Percentiles rank a stretch among this genome's conserved stretches.
Evolutionary conservation across 2,888 invertebrate genomes (phyloP).

Genomic region (Tyria jacobaeae): DNA sequence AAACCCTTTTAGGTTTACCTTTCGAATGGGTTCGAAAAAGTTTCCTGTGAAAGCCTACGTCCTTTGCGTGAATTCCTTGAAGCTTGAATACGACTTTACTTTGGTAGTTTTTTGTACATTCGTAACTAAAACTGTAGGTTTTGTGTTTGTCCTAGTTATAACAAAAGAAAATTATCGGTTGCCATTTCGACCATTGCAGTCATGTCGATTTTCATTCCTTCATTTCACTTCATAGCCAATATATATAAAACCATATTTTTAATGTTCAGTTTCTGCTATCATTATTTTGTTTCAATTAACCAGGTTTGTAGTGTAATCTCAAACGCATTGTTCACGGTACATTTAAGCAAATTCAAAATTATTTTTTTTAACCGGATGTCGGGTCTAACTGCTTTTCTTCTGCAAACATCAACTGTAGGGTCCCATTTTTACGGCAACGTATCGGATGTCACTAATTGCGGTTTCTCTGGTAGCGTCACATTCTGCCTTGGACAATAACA

Average conservation of each 20-base stretch:
- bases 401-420: neutral
- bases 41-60: slow-evolving; percentile 48
- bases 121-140: slow-evolving; percentile 18
- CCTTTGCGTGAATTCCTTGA: slow-evolving; percentile 57
- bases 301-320: too few species aligned
- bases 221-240: too few species aligned
- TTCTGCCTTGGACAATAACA: slow-evolving; percentile 14
- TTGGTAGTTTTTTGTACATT: slow-evolving; percentile 30
- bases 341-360: neutral
- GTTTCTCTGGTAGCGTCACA: slow-evolving; percentile 11
- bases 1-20: too few species aligned
- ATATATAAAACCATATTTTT: too few species aligned
- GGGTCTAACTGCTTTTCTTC: neutral
- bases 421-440: slow-evolving; percentile 8
- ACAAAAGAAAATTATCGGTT: neutral
- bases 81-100: slow-evolving; percentile 34
- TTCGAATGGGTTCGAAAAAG: slow-evolving; percentile 48
- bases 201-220: too few species aligned
- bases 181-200: too few species aligned
- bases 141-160: slow-evolving; percentile 11
- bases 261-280: too few species aligned
- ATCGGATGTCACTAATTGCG: slow-evolving; percentile 24
- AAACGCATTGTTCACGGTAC: neutral
- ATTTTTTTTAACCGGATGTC: neutral
- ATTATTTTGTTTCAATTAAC: too few species aligned